These are phyloP conservation scores for Tachystola acroxantha DNA, from an alignment of 2,888 invertebrate genomes.

Conservation along the genomic window DNA sequence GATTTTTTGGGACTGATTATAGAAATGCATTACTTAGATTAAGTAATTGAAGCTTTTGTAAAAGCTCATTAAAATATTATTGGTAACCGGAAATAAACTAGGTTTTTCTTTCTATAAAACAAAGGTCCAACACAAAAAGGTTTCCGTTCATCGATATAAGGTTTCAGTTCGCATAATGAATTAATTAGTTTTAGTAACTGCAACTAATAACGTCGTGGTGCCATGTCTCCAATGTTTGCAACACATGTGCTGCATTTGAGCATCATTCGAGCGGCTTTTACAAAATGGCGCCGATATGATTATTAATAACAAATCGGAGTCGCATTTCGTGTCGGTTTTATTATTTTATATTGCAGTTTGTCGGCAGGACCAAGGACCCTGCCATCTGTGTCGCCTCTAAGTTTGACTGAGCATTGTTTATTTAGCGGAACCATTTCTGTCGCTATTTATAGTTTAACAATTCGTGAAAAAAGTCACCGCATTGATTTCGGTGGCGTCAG, in stretches of 20 bases:
- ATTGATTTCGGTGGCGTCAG: conserved; percentile 9
- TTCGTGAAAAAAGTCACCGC: conserved; percentile 25
- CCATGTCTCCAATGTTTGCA: conserved; percentile 6
- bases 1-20: too few relatives aligned
- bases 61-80: too few relatives aligned
- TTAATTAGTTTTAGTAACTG: too few relatives aligned
- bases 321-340: conserved; percentile 61
- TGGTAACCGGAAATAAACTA: too few relatives aligned
- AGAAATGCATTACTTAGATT: too few relatives aligned
- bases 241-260: conserved; percentile 26
- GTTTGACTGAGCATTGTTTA: conserved; percentile 56
- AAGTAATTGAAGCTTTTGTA: too few relatives aligned
- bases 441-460: conserved; percentile 24
- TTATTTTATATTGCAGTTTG: conserved; percentile 32
- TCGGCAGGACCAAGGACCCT: conserved; percentile 43
- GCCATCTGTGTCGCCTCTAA: conserved; percentile 64
- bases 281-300: conserved; percentile 70
- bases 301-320: conserved; percentile 69
- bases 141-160: too few relatives aligned
- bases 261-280: conserved; percentile 31
- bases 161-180: too few relatives aligned
- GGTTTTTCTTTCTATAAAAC: too few relatives aligned
- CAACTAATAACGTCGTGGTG: too few relatives aligned
- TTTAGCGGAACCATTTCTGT: conserved; percentile 62
- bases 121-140: too few relatives aligned